Conservation (phyloP, 2,113 vertebrate species). For the Aegithalos caudatus region DNA sequence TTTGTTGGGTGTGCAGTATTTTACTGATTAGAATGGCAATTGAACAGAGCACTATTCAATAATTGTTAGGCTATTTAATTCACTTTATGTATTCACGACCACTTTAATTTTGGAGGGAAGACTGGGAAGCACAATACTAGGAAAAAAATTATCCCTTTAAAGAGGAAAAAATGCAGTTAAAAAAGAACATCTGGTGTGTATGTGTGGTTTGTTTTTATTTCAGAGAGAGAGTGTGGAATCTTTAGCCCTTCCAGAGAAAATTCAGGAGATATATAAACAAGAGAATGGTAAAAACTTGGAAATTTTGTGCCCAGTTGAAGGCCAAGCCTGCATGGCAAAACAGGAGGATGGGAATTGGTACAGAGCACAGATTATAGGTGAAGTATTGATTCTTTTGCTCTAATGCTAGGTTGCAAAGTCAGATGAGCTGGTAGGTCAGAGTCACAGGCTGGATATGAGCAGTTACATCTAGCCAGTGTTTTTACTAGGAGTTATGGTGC, state of each 20-base stretch:
- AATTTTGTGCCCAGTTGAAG: slow-evolving; percentile 76
- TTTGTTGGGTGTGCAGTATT: not conserved
- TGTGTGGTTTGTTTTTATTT: not conserved
- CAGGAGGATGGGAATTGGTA: slow-evolving; percentile 84
- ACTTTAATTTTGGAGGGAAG: not conserved
- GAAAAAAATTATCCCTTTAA: not conserved
- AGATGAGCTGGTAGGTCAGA: not conserved
- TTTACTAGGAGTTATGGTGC: not conserved
- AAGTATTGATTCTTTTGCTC: not conserved
- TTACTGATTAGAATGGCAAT: not conserved
- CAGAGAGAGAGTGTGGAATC: slow-evolving; percentile 80
- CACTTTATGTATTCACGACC: not conserved
- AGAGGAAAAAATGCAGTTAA: not conserved
- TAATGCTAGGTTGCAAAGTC: not conserved
- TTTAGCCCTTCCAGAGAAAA: slow-evolving; percentile 70
- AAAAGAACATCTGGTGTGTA: not conserved
- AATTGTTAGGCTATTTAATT: not conserved
- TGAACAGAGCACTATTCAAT: not conserved
- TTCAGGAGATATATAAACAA: slow-evolving; percentile 77
- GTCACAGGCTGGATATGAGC: rapidly evolving
- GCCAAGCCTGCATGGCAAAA: slow-evolving; percentile 85
- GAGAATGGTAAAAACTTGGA: slow-evolving; percentile 53
- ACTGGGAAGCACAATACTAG: not conserved
- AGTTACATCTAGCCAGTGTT: not conserved
- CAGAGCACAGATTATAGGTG: slow-evolving; percentile 86